Evolutionary conservation across 2,888 invertebrate genomes (phyloP).

Genomic region (Ochropleura plecta): DNA sequence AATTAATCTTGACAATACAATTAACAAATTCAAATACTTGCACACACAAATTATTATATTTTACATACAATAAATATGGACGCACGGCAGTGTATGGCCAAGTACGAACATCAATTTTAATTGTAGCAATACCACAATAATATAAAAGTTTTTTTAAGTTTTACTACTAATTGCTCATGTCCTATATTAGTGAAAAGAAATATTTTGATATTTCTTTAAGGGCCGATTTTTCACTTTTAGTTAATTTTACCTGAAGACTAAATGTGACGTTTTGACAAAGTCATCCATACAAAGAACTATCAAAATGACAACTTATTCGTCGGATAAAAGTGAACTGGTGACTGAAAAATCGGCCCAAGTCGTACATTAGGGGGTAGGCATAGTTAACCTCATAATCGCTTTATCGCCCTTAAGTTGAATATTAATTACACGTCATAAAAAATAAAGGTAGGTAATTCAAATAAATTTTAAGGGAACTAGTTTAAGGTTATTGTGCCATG

Average conservation of each 20-base stretch:
- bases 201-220: slow-evolving; percentile 36
- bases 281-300: no score
- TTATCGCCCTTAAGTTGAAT: background rate
- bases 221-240: no score
- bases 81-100: slow-evolving; percentile 25
- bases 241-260: no score
- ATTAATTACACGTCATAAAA: background rate
- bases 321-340: no score
- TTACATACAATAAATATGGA: slow-evolving; percentile 11
- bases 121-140: slow-evolving; percentile 15
- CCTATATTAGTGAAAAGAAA: slow-evolving; percentile 25
- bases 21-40: slow-evolving; percentile 10
- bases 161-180: slow-evolving; percentile 51
- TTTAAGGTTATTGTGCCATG: background rate
- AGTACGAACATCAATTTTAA: slow-evolving; percentile 14
- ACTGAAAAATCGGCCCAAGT: background rate
- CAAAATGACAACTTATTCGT: no score
- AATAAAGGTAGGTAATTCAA: background rate
- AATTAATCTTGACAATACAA: slow-evolving; percentile 25
- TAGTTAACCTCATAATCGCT: background rate
- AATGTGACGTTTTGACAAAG: no score
- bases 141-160: slow-evolving; percentile 23
- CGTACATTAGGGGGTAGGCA: background rate
- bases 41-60: slow-evolving; percentile 8
- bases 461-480: background rate